phyloP scores from a whole-genome alignment of 2,888 invertebrate species.

The Nipponacmea schrenckii region DNA sequence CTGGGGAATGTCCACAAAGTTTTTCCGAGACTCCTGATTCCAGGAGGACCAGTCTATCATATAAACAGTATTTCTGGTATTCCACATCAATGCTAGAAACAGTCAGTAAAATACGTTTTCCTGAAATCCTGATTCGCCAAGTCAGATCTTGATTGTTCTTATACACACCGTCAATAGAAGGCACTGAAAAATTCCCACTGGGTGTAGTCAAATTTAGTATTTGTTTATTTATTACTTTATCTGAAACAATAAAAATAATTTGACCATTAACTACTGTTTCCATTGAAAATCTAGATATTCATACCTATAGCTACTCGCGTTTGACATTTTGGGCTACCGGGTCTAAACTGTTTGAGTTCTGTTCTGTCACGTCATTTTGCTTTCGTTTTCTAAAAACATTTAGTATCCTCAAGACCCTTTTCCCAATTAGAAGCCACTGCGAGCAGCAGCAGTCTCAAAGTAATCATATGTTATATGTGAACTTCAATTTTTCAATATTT shows the following conservation, averaged over 20 bases:
- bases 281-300: no score
- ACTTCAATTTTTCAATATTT: no score
- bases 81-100: slow-evolving; percentile 33
- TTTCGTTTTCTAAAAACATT: no score
- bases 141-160: slow-evolving; percentile 20
- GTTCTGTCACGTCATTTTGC: no score
- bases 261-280: no score
- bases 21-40: slow-evolving; percentile 17
- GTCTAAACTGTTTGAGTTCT: no score
- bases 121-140: slow-evolving; percentile 24
- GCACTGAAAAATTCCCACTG: slow-evolving; percentile 7
- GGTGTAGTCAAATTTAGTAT: not conserved
- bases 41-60: slow-evolving; percentile 35
- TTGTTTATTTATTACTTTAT: not conserved
- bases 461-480: no score
- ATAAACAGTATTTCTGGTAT: slow-evolving; percentile 39
- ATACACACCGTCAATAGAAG: not conserved
- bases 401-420: no score
- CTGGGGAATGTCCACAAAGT: slow-evolving; percentile 29
- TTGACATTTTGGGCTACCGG: no score
- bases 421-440: no score
- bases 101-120: slow-evolving; percentile 29
- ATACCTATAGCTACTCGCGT: no score
- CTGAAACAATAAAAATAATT: slow-evolving; percentile 6
- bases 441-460: no score